phyloP scores from a whole-genome alignment of 1,140 invertebrate species.

The Dolichoris vasculosae region DNA sequence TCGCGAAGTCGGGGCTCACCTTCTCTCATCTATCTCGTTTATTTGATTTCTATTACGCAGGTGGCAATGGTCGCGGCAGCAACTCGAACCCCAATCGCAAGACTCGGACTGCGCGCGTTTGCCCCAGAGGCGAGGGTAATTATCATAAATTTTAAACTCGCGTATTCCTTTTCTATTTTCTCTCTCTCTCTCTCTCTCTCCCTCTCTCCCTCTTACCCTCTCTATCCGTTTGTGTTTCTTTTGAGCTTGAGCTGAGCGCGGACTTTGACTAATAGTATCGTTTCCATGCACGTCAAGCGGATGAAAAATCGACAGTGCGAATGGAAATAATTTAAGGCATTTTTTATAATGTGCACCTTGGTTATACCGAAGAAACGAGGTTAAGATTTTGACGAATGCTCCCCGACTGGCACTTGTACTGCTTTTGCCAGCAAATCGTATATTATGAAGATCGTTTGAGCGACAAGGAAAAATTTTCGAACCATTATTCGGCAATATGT shows the following conservation, averaged over 20 bases:
- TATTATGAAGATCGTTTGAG: neutral
- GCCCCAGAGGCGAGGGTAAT: conserved; percentile 37
- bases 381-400: conserved; percentile 26
- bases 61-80: neutral
- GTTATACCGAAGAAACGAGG: neutral
- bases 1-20: conserved; percentile 26
- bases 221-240: neutral
- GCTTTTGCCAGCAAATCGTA: neutral
- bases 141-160: conserved; percentile 51
- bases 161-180: neutral
- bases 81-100: conserved; percentile 1
- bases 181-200: neutral
- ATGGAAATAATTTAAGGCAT: conserved; percentile 29
- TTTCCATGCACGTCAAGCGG: conserved; percentile 18
- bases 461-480: neutral
- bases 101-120: conserved; percentile 14
- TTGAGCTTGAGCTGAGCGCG: neutral
- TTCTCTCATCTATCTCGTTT: conserved; percentile 51
- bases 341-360: neutral
- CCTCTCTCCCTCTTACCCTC: neutral
- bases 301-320: conserved; percentile 46
- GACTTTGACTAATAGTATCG: conserved; percentile 50
- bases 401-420: neutral
- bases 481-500: neutral
- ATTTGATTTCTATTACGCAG: conserved; percentile 48